phyloP scores from a whole-genome alignment of 2,797 vertebrate species.

The Tokudaia muenninki region DNA sequence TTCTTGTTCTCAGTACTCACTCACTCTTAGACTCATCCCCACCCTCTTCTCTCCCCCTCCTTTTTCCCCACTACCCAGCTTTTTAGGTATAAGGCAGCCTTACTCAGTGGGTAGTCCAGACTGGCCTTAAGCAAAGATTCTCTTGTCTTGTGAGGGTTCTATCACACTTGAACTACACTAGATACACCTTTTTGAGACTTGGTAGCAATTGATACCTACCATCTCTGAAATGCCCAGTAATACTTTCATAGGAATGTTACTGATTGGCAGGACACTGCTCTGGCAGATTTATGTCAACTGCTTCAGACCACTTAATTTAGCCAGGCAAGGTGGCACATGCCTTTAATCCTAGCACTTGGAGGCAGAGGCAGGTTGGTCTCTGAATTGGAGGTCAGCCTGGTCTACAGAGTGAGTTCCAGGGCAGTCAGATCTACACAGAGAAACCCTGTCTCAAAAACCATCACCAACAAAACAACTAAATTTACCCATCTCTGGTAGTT shows the following conservation, averaged over 20 bases:
- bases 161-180: not conserved
- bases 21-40: too few relatives aligned
- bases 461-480: not conserved
- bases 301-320: not conserved
- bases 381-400: not conserved
- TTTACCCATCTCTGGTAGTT: not conserved
- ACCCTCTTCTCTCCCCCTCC: not conserved
- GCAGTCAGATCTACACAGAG: not conserved
- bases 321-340: not conserved
- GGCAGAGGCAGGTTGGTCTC: not conserved
- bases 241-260: slow-evolving; percentile 4
- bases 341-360: not conserved
- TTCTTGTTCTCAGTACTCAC: not conserved
- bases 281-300: slow-evolving; percentile 41
- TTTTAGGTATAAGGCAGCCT: not conserved
- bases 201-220: not conserved
- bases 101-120: not conserved
- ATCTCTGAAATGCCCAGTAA: not conserved
- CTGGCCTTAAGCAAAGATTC: not conserved
- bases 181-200: slow-evolving; percentile 46
- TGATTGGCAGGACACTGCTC: slow-evolving; percentile 15
- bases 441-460: not conserved
- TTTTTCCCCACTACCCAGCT: not conserved
- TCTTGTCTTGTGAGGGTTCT: not conserved
- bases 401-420: not conserved